A percentile compares a stretch with the other conserved stretches of the same genome.
phyloP scores from a whole-genome alignment of 2,113 vertebrate species.

The Eulemur macaco region DNA sequence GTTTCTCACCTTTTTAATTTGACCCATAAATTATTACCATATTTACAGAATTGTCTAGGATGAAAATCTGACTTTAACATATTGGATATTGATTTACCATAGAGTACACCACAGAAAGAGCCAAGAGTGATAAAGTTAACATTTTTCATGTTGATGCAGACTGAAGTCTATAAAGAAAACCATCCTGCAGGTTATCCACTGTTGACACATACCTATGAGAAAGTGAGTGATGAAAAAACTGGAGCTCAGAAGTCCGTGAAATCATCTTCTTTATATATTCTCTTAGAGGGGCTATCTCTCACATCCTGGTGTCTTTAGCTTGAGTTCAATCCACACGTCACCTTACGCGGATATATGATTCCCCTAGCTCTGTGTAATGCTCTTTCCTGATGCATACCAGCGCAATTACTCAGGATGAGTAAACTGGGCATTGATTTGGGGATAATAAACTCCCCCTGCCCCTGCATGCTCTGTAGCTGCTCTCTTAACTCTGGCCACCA shows the following conservation, averaged over 20 bases:
- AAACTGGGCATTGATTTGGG: slow-evolving; percentile 72
- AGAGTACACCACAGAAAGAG: slow-evolving; percentile 36
- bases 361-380: slow-evolving; percentile 53
- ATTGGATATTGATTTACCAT: slow-evolving; percentile 65
- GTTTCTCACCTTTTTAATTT: slow-evolving; percentile 61
- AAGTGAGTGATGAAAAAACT: slow-evolving; percentile 75
- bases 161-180: slow-evolving; percentile 69
- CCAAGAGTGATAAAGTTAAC: slow-evolving; percentile 59
- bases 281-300: slow-evolving; percentile 71
- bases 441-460: slow-evolving; percentile 55
- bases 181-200: slow-evolving; percentile 57
- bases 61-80: slow-evolving; percentile 69
- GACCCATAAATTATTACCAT: slow-evolving; percentile 62
- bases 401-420: slow-evolving; percentile 70
- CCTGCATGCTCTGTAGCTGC: neutral
- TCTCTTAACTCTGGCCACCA: neutral
- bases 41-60: slow-evolving; percentile 59
- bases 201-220: slow-evolving; percentile 69
- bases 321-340: slow-evolving; percentile 74
- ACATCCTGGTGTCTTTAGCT: slow-evolving; percentile 72
- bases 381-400: slow-evolving; percentile 46
- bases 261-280: slow-evolving; percentile 77
- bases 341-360: slow-evolving; percentile 62
- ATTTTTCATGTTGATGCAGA: slow-evolving; percentile 74
- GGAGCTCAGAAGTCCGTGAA: slow-evolving; percentile 72